These are phyloP conservation scores for Capitella teleta DNA, from an alignment of 1,140 invertebrate species.

Conservation along the genomic window DNA sequence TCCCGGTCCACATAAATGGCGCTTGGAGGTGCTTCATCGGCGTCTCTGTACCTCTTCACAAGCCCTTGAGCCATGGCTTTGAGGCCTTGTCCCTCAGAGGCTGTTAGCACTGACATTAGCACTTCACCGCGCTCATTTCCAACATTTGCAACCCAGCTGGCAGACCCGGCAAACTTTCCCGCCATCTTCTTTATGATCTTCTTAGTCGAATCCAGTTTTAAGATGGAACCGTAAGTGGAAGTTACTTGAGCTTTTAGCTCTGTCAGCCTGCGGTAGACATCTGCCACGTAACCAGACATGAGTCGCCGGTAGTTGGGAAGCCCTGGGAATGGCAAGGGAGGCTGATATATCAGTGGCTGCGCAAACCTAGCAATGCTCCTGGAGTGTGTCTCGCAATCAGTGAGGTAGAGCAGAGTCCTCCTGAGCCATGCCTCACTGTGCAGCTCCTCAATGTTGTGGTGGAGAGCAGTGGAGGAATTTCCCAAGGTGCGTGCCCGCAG, in stretches of 20 bases:
- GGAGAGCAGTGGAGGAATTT: neutral
- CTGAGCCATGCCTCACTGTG: neutral
- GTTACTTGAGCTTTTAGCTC: slow-evolving; percentile 17
- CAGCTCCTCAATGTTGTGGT: neutral
- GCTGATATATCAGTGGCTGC: neutral
- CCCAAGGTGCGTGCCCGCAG: neutral
- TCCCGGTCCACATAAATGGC: neutral
- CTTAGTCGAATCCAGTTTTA: slow-evolving; percentile 22
- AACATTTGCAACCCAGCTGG: slow-evolving; percentile 16
- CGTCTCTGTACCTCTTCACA: neutral
- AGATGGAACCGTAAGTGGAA: slow-evolving; percentile 16
- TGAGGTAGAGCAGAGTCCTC: neutral
- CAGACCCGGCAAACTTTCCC: slow-evolving; percentile 10
- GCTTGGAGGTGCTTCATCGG: neutral
- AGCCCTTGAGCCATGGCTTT: neutral
- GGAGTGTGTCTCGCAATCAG: neutral
- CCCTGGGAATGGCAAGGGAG: neutral
- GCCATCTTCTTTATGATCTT: slow-evolving; percentile 11
- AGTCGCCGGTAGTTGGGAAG: slow-evolving; percentile 11
- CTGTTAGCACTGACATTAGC: slow-evolving; percentile 14
- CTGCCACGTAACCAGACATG: slow-evolving; percentile 13
- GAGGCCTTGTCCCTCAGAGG: slow-evolving; percentile 6
- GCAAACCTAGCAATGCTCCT: neutral
- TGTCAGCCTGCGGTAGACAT: slow-evolving; percentile 15
- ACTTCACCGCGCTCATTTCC: slow-evolving; percentile 19